A percentile compares a stretch with the other conserved stretches of the same genome.
Conservation (phyloP, 2,113 vertebrate genomes). For the Gasterosteus nipponicus region DNA sequence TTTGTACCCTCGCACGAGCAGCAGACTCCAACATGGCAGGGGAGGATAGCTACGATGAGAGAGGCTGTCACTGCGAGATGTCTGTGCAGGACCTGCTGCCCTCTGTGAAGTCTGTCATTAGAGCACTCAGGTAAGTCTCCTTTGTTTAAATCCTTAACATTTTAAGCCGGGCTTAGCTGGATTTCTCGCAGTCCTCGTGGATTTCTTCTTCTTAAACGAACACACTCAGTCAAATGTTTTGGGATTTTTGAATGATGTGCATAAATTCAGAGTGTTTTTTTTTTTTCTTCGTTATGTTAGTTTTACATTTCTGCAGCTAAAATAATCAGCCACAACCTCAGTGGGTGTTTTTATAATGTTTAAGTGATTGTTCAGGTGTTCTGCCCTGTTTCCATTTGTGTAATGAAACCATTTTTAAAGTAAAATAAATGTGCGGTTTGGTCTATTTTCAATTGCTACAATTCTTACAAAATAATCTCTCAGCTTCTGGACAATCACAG, state of each 20-base stretch:
- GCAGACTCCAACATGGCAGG: slow-evolving; percentile 88
- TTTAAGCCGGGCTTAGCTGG: slow-evolving; percentile 2
- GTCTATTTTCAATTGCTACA: slow-evolving; percentile 1
- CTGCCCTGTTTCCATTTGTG: not conserved
- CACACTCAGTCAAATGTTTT: not conserved
- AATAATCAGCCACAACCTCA: not conserved
- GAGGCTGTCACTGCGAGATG: slow-evolving; percentile 95
- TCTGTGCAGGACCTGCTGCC: slow-evolving; percentile 94
- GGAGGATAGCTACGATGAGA: slow-evolving; percentile 92
- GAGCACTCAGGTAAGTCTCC: slow-evolving; percentile 90
- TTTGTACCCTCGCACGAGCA: slow-evolving; percentile 53
- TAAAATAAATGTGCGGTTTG: not conserved
- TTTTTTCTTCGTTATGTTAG: slow-evolving; percentile 11
- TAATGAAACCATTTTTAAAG: not conserved
- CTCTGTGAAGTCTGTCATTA: slow-evolving; percentile 92
- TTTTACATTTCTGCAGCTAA: not conserved
- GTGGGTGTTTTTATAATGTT: not conserved
- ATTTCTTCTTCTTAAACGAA: not conserved
- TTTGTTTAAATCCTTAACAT: not conserved
- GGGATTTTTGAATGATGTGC: not conserved
- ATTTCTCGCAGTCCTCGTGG: not conserved
- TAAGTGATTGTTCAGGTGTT: slow-evolving; percentile 8
- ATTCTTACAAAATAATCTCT: not conserved
- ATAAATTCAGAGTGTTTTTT: not conserved
- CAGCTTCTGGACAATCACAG: not conserved